Percentiles rank a stretch among this genome's conserved stretches.
Conservation (phyloP, 2,888 invertebrate species). For the Drosophila melanosoma region DNA sequence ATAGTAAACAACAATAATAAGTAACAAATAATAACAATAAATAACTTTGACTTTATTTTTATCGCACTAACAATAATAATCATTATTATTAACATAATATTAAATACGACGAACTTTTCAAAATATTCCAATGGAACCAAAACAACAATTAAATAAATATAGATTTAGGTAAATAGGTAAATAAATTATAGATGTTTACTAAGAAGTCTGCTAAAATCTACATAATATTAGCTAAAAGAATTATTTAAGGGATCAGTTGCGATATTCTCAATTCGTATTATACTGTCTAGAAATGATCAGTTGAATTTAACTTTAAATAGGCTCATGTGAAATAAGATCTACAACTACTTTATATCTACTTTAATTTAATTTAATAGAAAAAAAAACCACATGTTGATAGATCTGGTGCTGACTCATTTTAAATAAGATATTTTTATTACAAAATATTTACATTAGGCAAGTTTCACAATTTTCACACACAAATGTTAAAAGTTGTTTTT, state of each 20-base stretch:
- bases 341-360: neutral
- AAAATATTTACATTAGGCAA: neutral
- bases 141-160: neutral
- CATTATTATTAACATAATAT: neutral
- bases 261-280: neutral
- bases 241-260: neutral
- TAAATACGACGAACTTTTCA: neutral
- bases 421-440: neutral
- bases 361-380: neutral
- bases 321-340: neutral
- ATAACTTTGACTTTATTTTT: slow-evolving; percentile 10
- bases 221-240: neutral
- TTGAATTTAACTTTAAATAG: neutral
- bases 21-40: slow-evolving; percentile 11
- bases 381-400: too few relatives aligned
- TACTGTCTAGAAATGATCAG: neutral
- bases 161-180: neutral
- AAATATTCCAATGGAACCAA: slow-evolving; percentile 4
- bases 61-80: neutral
- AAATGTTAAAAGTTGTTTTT: neutral
- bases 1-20: neutral
- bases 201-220: neutral
- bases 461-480: neutral
- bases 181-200: neutral
- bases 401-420: neutral